phyloP scores from a whole-genome alignment of 1,140 invertebrate species.

The Drosophila virilis region DNA sequence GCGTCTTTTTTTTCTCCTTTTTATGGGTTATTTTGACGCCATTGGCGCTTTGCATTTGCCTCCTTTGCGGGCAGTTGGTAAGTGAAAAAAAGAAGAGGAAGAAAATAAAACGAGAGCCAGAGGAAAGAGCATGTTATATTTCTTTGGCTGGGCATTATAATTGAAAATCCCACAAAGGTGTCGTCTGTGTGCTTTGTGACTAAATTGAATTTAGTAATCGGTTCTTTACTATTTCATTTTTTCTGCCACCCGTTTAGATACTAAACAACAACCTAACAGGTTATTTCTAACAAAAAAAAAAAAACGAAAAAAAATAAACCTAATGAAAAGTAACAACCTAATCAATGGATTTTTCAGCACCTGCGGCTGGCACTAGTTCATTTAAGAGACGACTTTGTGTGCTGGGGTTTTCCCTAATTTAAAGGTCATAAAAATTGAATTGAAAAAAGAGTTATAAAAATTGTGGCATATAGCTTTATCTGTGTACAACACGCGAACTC shows the following conservation, averaged over 20 bases:
- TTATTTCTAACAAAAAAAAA: slow-evolving; percentile 11
- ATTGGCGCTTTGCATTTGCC: slow-evolving; percentile 70
- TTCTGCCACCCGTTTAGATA: slow-evolving; percentile 14
- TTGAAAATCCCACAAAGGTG: slow-evolving; percentile 80
- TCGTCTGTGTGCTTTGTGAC: slow-evolving; percentile 75
- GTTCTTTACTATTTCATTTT: slow-evolving; percentile 60
- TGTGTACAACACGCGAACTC: slow-evolving; percentile 50
- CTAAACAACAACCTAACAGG: slow-evolving; percentile 43
- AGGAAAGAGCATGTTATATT: slow-evolving; percentile 61
- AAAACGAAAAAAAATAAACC: neutral
- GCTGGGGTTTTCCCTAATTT: slow-evolving; percentile 10
- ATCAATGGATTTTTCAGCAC: slow-evolving; percentile 19
- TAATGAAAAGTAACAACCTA: slow-evolving; percentile 9
- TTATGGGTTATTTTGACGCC: slow-evolving; percentile 77
- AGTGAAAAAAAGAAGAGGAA: slow-evolving; percentile 4
- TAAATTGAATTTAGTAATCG: slow-evolving; percentile 83
- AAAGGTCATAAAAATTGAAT: slow-evolving; percentile 35
- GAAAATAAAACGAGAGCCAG: slow-evolving; percentile 10
- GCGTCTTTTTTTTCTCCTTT: slow-evolving; percentile 48
- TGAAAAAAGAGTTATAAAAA: slow-evolving; percentile 12
- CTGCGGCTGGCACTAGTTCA: neutral
- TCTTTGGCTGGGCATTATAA: slow-evolving; percentile 71
- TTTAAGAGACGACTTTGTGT: slow-evolving; percentile 8
- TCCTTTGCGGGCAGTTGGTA: slow-evolving; percentile 42
- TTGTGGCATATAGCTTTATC: slow-evolving; percentile 18